Evolutionary conservation across 1,140 invertebrate genomes (phyloP).

Genomic region (Drosophila fuyamai): DNA sequence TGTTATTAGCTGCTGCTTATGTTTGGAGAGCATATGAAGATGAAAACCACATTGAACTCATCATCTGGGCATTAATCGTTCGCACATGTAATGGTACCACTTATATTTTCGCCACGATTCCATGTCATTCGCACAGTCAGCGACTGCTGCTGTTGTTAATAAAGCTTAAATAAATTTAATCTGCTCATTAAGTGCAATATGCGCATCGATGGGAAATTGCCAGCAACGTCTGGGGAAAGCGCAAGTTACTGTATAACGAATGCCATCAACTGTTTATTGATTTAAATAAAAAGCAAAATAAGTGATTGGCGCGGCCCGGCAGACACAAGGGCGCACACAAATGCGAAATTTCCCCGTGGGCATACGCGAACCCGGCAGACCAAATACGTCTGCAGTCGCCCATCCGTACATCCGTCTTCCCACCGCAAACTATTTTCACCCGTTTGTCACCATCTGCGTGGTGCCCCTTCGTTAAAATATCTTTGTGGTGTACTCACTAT

Average conservation of each 20-base stretch:
- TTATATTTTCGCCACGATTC: conserved; percentile 36
- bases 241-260: conserved; percentile 63
- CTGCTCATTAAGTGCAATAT: conserved; percentile 64
- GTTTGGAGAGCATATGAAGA: conserved; percentile 21
- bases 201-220: conserved; percentile 61
- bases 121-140: conserved; percentile 14
- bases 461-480: conserved; percentile 47
- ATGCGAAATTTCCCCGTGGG: conserved; percentile 22
- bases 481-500: conserved; percentile 71
- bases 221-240: conserved; percentile 56
- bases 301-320: conserved; percentile 8
- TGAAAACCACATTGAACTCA: conserved; percentile 1
- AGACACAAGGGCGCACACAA: conserved; percentile 1
- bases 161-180: conserved; percentile 79
- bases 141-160: conserved; percentile 53
- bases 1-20: conserved; percentile 60
- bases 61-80: conserved; percentile 25
- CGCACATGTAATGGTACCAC: conserved; percentile 46
- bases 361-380: conserved; percentile 12
- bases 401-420: conserved; percentile 7
- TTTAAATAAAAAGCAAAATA: conserved; percentile 56
- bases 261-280: conserved; percentile 51
- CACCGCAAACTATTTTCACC: conserved; percentile 17
- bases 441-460: conserved; percentile 8
- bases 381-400: conserved; percentile 9